phyloP scores from a whole-genome alignment of 2,888 invertebrate species.

The Rhopalosiphum nymphaeae region DNA sequence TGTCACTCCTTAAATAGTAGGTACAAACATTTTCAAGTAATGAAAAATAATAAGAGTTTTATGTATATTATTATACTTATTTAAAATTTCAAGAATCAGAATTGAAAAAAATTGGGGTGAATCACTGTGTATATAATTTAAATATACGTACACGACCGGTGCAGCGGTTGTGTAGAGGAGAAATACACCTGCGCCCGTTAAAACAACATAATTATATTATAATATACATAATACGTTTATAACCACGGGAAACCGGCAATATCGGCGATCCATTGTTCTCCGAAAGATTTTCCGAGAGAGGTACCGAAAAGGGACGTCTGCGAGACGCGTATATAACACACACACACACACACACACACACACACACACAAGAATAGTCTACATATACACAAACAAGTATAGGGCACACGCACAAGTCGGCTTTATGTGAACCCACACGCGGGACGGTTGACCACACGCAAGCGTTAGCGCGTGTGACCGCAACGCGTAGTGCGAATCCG shows the following conservation, averaged over 20 bases:
- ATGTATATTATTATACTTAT: neutral
- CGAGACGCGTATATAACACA: neutral
- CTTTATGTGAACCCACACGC: neutral
- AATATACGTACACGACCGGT: neutral
- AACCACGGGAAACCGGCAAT: conserved; percentile 15
- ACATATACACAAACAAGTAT: no score
- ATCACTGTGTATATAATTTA: neutral
- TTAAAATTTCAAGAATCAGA: neutral
- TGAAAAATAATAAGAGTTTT: neutral
- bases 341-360: neutral
- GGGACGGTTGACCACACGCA: conserved; percentile 42
- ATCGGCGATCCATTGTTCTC: conserved; percentile 16
- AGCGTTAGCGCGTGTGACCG: conserved; percentile 10
- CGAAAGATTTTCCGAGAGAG: conserved; percentile 25
- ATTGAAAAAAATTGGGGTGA: neutral
- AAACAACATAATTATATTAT: neutral
- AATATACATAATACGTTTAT: neutral
- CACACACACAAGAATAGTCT: no score
- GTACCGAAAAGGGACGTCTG: conserved; percentile 12
- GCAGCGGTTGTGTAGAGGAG: neutral
- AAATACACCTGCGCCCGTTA: conserved; percentile 1
- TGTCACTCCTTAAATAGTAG: neutral
- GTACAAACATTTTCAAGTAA: neutral
- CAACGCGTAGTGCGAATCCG: conserved; percentile 42
- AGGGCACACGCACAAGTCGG: neutral